Base-by-base conservation (phyloP, 2,888 invertebrate species). In the Xestia c-nigrum region DNA sequence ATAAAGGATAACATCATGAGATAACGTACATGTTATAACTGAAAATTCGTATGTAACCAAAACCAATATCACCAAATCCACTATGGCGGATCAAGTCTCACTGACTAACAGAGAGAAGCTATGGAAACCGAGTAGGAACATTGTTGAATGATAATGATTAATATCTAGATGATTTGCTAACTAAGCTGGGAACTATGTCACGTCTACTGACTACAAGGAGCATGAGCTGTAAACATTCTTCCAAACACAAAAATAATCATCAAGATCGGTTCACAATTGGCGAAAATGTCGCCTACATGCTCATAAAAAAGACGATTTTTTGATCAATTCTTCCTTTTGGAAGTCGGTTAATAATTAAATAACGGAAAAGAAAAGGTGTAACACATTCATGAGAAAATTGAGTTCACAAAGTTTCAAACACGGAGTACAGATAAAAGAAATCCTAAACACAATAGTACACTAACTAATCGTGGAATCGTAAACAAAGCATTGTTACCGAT, bases 401-500 rank as follows among this genome's bases (percentile, higher is more conserved):
- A 4, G 19, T 63, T 57, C n/a, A 57, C 6, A 46, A 10, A 76
- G 38, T 21, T 57, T 31, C 24, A 68, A 78, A 72, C n/a, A 72
- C 55, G 16, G 14, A 57, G 1, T 9, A 61, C 47, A 50, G 61
- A 64, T 16, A 38, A 65, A 66, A 66, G 24, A 64, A 80, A 66
- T 70, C 69, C 70, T 78, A 72, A 78, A 72, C 47, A 74, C 43
- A 7, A 10, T n/a, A 80, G 64, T 71, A 80, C 55, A 78, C 68
- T 73, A 78, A 78, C 68, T 73, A 78, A 66, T 43, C 55, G 61
- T 24, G 5, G 57, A 40, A 63, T 46, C 74, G 31, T 78, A 76
- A 79, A 87, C 74, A 77, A 38, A 63, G 65, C 74, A 86, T 79
- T 85, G 85, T 84, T 72, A 64, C 66, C 63, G 61, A 74, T 81